A percentile compares a stretch with the other conserved stretches of the same genome.
Evolutionary conservation across 2,797 vertebrate species (phyloP).

Genomic region (Phyllotis vaccarum): DNA sequence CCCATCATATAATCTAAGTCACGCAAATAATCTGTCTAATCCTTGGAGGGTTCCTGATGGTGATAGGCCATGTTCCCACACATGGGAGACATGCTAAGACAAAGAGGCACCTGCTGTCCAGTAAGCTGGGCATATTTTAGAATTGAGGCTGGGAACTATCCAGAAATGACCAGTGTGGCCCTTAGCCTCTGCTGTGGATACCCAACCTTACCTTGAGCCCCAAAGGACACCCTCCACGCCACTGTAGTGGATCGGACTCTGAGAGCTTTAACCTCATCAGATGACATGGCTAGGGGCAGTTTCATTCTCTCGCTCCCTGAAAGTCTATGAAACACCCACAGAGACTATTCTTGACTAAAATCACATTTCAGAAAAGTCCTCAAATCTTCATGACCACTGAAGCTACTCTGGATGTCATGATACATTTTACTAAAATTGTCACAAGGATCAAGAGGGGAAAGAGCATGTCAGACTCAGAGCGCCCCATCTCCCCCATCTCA

Average conservation of each 20-base stretch:
- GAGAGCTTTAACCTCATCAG: neutral
- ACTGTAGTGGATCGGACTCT: neutral
- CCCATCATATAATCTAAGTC: neutral
- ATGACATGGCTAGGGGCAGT: neutral
- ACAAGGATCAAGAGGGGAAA: accelerated
- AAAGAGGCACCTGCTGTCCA: accelerated
- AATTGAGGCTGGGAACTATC: neutral
- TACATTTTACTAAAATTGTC: accelerated
- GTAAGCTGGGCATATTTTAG: neutral
- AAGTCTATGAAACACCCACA: accelerated
- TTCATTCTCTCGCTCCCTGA: neutral
- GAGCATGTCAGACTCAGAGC: accelerated
- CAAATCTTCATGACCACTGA: neutral
- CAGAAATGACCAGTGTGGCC: neutral
- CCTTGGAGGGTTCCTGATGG: neutral
- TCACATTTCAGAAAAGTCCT: neutral
- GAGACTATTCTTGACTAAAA: neutral
- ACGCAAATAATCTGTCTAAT: accelerated
- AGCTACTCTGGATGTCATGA: neutral
- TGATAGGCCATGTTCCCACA: neutral
- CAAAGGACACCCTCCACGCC: too few relatives aligned
- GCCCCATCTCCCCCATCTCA: neutral
- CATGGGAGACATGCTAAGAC: neutral
- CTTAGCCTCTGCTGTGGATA: neutral
- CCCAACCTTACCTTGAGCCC: too few relatives aligned